Conservation (phyloP, 1,140 invertebrate species). For the Drosophila aff. region DNA sequence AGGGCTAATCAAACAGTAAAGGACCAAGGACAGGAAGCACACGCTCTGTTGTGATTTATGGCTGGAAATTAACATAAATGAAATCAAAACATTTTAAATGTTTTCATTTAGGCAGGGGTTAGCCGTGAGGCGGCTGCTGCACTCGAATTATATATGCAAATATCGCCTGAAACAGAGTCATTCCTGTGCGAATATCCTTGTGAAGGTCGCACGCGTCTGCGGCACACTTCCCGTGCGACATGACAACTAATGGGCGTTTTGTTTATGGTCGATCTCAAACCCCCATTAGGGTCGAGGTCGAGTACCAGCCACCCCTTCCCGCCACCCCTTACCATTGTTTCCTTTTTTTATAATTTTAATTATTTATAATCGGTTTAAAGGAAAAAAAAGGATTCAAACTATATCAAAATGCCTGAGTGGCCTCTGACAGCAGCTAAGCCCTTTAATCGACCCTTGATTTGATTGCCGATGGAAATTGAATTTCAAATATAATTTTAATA, state of each 20-base stretch:
- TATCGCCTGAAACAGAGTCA: slow-evolving; percentile 67
- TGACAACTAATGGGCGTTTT: slow-evolving; percentile 73
- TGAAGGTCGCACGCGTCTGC: slow-evolving; percentile 68
- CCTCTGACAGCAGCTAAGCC: slow-evolving; percentile 47
- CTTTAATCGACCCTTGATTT: slow-evolving; percentile 22
- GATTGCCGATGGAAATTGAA: slow-evolving; percentile 18
- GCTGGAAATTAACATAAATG: slow-evolving; percentile 75
- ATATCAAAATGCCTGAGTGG: slow-evolving; percentile 49
- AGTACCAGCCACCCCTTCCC: slow-evolving; percentile 20
- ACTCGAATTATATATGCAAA: slow-evolving; percentile 67
- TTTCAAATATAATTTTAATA: slow-evolving; percentile 23
- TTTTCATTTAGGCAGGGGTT: slow-evolving; percentile 59
- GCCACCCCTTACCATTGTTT: slow-evolving; percentile 3
- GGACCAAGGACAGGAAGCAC: slow-evolving; percentile 70
- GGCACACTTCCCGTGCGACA: slow-evolving; percentile 42
- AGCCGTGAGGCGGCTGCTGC: slow-evolving; percentile 6
- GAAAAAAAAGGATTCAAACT: slow-evolving; percentile 13
- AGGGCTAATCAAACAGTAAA: slow-evolving; percentile 67
- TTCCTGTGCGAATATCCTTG: slow-evolving; percentile 66
- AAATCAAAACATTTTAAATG: slow-evolving; percentile 78
- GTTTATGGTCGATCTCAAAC: slow-evolving; percentile 67
- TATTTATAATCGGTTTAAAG: slow-evolving; percentile 71
- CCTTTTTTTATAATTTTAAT: slow-evolving; percentile 58
- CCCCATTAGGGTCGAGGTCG: slow-evolving; percentile 55
- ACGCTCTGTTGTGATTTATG: slow-evolving; percentile 71